Evolutionary conservation across 2,888 invertebrate genomes (phyloP).

Genomic region (Tupiocoris notatus): DNA sequence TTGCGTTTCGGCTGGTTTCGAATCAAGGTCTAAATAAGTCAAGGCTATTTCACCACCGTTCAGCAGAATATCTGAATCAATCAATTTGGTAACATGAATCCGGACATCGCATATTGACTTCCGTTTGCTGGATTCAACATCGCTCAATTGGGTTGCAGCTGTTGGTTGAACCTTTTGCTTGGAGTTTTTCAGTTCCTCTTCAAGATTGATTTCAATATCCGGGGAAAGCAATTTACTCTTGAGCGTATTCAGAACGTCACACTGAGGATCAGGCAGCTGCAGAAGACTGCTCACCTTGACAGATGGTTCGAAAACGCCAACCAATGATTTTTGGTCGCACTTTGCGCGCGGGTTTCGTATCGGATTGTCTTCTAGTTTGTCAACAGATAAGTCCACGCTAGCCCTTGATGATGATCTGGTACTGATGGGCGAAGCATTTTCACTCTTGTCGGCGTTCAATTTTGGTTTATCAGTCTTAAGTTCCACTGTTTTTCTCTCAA

Average conservation of each 20-base stretch:
- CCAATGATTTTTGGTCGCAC: constrained; percentile 17
- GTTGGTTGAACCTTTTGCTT: constrained; percentile 23
- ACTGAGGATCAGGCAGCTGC: constrained; percentile 43
- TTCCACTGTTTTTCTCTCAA: constrained; percentile 12
- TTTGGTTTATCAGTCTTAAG: not conserved
- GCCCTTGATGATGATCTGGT: constrained; percentile 33
- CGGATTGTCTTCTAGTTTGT: constrained; percentile 2
- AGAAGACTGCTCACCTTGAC: constrained; percentile 41
- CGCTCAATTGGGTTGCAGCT: not conserved
- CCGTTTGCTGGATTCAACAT: constrained; percentile 44
- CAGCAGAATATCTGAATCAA: constrained; percentile 48
- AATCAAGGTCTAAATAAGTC: not conserved
- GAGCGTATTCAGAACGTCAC: constrained; percentile 46
- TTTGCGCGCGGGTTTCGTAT: constrained; percentile 1
- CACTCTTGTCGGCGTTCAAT: not conserved
- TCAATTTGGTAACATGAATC: constrained; percentile 52
- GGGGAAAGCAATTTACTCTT: constrained; percentile 47
- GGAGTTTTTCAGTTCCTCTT: constrained; percentile 42
- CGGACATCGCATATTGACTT: constrained; percentile 50
- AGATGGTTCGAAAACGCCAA: constrained; percentile 68
- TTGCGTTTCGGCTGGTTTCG: not conserved
- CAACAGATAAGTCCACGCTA: constrained; percentile 13
- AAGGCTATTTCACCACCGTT: constrained; percentile 45
- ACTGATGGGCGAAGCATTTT: constrained; percentile 2
- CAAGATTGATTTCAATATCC: constrained; percentile 42